Conservation (phyloP, 2,888 invertebrate genomes). For the Apoderus coryli region DNA sequence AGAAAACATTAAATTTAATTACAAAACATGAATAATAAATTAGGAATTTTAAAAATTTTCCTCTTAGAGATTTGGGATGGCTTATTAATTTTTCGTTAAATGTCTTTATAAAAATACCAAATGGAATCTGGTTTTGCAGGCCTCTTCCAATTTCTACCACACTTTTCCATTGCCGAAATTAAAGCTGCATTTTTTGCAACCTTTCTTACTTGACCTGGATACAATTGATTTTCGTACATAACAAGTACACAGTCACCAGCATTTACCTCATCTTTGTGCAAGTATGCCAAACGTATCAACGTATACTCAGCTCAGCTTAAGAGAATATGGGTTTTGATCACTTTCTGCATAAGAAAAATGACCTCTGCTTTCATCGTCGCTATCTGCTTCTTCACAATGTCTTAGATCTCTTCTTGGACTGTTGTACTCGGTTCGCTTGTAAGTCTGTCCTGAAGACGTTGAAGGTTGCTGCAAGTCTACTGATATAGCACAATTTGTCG, state of each 20-base stretch:
- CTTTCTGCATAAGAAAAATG: too few relatives aligned
- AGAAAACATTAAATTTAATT: too few relatives aligned
- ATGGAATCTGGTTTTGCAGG: constrained; percentile 9
- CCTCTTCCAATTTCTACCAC: constrained; percentile 11
- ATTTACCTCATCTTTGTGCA: constrained; percentile 8
- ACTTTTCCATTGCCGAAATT: constrained; percentile 15
- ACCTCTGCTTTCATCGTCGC: too few relatives aligned
- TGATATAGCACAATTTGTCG: too few relatives aligned
- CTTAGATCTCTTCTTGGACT: too few relatives aligned
- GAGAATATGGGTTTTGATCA: constrained; percentile 12
- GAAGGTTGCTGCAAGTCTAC: too few relatives aligned
- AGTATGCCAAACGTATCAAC: constrained; percentile 6
- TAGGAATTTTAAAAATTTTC: constrained; percentile 8
- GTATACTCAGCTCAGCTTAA: constrained; percentile 8
- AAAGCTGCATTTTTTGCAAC: constrained; percentile 10
- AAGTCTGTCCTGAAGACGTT: too few relatives aligned
- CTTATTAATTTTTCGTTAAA: constrained; percentile 9
- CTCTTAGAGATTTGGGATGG: constrained; percentile 8
- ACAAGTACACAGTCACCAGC: constrained; percentile 8
- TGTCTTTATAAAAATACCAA: constrained; percentile 9
- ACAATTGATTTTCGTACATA: constrained; percentile 11
- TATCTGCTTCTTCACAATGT: too few relatives aligned
- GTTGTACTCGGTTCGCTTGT: too few relatives aligned
- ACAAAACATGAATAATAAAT: too few relatives aligned
- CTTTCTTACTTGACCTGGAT: constrained; percentile 12